Base-by-base conservation (phyloP, 37 sponge, comb jelly and placozoan genomes). In the Tethya wilhelma region DNA sequence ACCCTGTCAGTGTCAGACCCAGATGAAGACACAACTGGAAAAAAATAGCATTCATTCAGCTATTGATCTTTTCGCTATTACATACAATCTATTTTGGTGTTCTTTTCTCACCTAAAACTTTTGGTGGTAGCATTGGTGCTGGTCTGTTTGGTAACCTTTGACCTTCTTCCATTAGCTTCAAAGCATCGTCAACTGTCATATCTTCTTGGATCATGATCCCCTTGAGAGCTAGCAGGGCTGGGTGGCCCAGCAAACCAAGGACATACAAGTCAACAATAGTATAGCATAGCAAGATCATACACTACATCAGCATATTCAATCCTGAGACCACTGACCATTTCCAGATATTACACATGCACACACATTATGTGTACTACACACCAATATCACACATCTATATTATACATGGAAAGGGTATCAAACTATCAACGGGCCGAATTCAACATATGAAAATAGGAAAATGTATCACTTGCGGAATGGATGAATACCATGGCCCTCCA, bases 11-110 rank as follows among this genome's bases (percentile, higher is more conserved):
- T 90, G 22, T 84, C 90, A 34, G 79, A 79, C 59, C 81, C 79
- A 39, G 90, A 84, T 2, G n/a, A n/a, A n/a, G 90, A 90, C 31
- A 84, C 85, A 64, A 75, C 90, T 90, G 58, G 44, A 74, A n/a
- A n/a, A n/a, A n/a, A n/a, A n/a, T n/a, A n/a, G n/a, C n/a, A n/a
- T n/a, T n/a, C n/a, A n/a, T n/a, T n/a, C n/a, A n/a, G n/a, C n/a
- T n/a, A n/a, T n/a, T n/a, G n/a, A n/a, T n/a, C n/a, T n/a, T n/a
- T 63, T 17, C 25, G 26, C 9, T 63, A 73, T 43, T 39, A 20
- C 74, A 74, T 55, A 46, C 25, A 29, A 1, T 2, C 56, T 73
- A 17, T 29, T 31, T 33, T 57, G 6, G 14, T 30, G 1, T 4
- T 44, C n/a, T 26, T 19, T 19, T 60, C 79, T 37, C 22, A 89